These are phyloP conservation scores for Tachystola acroxantha DNA, from an alignment of 2,888 invertebrate genomes.

Conservation along the genomic window DNA sequence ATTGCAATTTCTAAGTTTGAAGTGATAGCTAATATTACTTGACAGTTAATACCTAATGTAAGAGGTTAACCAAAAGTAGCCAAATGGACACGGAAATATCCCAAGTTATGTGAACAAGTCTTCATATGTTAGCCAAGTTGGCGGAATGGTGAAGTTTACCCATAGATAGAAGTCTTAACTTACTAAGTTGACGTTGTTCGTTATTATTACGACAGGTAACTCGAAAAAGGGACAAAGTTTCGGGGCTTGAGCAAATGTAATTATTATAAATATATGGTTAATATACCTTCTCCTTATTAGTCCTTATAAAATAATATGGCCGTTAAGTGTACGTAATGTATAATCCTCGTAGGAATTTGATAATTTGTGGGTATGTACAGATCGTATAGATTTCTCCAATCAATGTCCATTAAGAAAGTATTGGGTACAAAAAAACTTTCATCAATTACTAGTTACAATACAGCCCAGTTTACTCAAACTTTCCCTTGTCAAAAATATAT, in stretches of 20 bases:
- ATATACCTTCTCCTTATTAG: no score
- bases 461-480: neutral
- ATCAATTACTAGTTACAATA: neutral
- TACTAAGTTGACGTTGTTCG: constrained; percentile 18
- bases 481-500: neutral
- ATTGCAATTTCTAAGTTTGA: constrained; percentile 2
- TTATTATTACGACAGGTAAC: constrained; percentile 18
- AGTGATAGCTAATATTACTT: no score
- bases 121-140: constrained; percentile 14
- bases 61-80: no score
- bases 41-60: no score
- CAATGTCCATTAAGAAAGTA: no score
- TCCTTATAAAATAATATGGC: no score
- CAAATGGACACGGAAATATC: constrained; percentile 3
- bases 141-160: constrained; percentile 25
- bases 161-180: constrained; percentile 22
- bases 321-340: no score
- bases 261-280: no score
- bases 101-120: constrained; percentile 8
- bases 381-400: no score
- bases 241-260: no score
- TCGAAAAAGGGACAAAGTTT: constrained; percentile 7
- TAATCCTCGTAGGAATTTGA: no score
- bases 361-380: no score
- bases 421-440: neutral